These are phyloP conservation scores for Musca domestica DNA, from an alignment of 1,140 invertebrate genomes.

Conservation along the genomic window DNA sequence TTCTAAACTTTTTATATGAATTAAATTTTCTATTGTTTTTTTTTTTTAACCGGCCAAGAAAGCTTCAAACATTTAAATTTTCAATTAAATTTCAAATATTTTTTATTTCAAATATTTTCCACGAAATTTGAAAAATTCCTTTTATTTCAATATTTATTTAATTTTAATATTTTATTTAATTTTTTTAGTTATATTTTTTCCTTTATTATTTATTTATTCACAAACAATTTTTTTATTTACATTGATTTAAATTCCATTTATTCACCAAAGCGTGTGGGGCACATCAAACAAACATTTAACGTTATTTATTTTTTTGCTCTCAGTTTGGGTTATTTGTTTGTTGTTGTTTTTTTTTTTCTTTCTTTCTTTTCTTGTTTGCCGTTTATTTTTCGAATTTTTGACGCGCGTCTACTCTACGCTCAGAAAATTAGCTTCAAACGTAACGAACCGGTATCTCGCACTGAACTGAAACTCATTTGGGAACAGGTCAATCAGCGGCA, in stretches of 20 bases:
- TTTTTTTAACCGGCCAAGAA: not conserved
- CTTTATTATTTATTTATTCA: no score
- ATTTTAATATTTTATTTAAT: no score
- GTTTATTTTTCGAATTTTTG: not conserved
- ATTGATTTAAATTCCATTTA: no score
- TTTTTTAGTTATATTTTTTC: not conserved
- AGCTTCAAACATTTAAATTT: not conserved
- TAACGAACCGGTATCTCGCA: constrained; percentile 29
- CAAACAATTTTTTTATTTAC: no score
- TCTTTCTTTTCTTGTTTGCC: not conserved
- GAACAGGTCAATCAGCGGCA: constrained; percentile 37
- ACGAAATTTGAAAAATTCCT: no score
- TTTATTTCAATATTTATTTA: not conserved
- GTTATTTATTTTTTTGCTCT: not conserved
- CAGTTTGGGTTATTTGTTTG: not conserved
- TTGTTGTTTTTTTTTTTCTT: not conserved
- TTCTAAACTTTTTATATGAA: constrained; percentile 10
- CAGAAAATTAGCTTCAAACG: constrained; percentile 24
- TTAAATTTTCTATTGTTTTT: not conserved
- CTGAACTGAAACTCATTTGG: constrained; percentile 31
- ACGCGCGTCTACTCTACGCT: constrained; percentile 2
- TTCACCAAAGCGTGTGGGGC: not conserved
- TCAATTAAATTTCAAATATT: not conserved
- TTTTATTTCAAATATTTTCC: no score
- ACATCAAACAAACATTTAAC: not conserved